A percentile compares a stretch with the other conserved stretches of the same genome.
These are phyloP conservation scores for Temnothorax rugatulus DNA, from an alignment of 2,888 invertebrate genomes.

Conservation along the genomic window DNA sequence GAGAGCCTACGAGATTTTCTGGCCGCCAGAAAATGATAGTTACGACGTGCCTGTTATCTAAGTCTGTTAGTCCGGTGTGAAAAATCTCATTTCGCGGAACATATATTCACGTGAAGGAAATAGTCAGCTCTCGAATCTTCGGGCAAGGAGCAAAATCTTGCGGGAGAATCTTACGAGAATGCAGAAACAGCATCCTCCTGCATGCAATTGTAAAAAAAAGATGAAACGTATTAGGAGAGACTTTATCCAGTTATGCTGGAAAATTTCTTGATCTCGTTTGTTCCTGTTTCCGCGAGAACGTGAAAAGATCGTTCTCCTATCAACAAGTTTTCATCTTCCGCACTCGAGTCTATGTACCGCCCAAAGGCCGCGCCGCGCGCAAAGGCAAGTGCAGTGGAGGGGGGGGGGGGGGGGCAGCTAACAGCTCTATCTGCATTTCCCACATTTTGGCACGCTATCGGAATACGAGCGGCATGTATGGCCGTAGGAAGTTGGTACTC, in stretches of 20 bases:
- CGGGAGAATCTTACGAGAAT: not conserved
- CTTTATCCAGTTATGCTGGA: not conserved
- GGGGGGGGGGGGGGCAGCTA: not conserved
- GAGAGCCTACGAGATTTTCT: slow-evolving; percentile 30
- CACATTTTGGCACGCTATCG: slow-evolving; percentile 36
- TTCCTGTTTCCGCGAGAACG: not conserved
- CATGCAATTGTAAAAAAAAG: not conserved
- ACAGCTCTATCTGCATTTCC: slow-evolving; percentile 49
- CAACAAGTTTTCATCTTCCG: not conserved
- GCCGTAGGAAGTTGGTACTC: slow-evolving; percentile 31
- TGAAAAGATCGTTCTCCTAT: not conserved
- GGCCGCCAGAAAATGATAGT: slow-evolving; percentile 23
- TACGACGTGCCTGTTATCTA: slow-evolving; percentile 31
- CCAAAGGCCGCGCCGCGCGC: no score
- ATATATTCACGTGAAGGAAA: not conserved
- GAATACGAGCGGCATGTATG: slow-evolving; percentile 35
- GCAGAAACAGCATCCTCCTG: not conserved
- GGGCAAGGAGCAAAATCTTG: not conserved
- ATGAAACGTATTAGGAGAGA: not conserved
- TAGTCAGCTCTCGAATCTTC: not conserved
- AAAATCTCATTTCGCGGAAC: slow-evolving; percentile 31
- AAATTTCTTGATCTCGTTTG: not conserved
- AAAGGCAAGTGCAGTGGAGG: not conserved
- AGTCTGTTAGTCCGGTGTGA: not conserved
- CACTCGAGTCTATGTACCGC: not conserved